Conservation (phyloP, 2,797 vertebrate genomes). For the Clarias fuscus region DNA sequence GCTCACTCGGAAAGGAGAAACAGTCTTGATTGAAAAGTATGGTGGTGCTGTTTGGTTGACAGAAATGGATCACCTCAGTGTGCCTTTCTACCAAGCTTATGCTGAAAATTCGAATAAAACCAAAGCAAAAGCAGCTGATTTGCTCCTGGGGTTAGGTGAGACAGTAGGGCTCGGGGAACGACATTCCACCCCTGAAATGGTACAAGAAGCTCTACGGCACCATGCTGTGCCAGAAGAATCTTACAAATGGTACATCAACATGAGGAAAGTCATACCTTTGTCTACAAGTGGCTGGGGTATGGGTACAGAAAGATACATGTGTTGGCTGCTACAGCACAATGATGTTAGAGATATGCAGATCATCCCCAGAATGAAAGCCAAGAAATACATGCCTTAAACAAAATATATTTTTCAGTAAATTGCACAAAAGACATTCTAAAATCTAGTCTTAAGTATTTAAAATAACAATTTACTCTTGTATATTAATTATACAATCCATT, state of each 20-base stretch:
- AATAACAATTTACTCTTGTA: neutral
- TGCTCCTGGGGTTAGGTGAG: constrained; percentile 79
- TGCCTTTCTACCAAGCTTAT: constrained; percentile 82
- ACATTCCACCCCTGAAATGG: constrained; percentile 73
- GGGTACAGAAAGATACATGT: constrained; percentile 79
- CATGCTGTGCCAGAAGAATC: constrained; percentile 75
- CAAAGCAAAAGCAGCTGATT: constrained; percentile 80
- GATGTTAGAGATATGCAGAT: constrained; percentile 79
- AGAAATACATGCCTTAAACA: constrained; percentile 78
- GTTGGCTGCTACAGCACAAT: constrained; percentile 78
- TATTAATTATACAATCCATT: neutral
- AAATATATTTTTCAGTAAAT: neutral
- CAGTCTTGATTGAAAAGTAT: constrained; percentile 72
- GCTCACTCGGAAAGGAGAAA: constrained; percentile 78
- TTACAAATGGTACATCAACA: constrained; percentile 79
- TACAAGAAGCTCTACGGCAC: constrained; percentile 74
- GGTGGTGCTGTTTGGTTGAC: constrained; percentile 78
- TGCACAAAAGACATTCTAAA: neutral
- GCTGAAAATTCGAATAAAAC: constrained; percentile 65
- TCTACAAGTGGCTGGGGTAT: constrained; percentile 82
- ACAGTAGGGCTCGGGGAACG: constrained; percentile 79
- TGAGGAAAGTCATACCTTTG: constrained; percentile 73
- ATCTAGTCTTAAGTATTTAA: neutral
- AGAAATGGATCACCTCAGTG: constrained; percentile 80
- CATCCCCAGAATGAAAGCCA: constrained; percentile 78